A percentile compares a stretch with the other conserved stretches of the same genome.
Evolutionary conservation across 2,797 vertebrate species (phyloP).

Genomic region (Sebastes umbrosus): DNA sequence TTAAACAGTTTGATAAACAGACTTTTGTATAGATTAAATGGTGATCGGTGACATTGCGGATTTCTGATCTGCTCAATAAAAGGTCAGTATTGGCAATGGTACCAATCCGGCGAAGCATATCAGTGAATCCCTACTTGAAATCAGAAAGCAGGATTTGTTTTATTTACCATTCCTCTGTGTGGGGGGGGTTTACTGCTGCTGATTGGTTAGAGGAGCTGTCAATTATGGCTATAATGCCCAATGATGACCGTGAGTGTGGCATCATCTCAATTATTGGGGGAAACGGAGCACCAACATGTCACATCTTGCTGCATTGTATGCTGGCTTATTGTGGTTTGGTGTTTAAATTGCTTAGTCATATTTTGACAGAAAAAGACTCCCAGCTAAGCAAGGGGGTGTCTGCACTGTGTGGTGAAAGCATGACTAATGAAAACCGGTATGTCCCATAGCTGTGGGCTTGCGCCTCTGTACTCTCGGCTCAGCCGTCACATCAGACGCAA

Average conservation of each 20-base stretch:
- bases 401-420: not conserved
- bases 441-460: not conserved
- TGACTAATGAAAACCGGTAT: slow-evolving; percentile 31
- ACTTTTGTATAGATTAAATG: no score
- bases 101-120: not conserved
- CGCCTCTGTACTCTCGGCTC: not conserved
- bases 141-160: not conserved
- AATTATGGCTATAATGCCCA: not conserved
- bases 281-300: not conserved
- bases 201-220: not conserved
- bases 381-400: not conserved
- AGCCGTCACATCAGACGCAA: slow-evolving; percentile 31
- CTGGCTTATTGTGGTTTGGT: not conserved
- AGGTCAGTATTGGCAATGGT: not conserved
- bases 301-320: not conserved
- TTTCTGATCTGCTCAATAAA: not conserved
- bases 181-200: not conserved
- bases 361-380: not conserved
- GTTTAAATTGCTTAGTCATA: slow-evolving; percentile 6
- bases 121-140: not conserved
- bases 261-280: not conserved
- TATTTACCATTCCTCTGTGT: not conserved
- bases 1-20: no score
- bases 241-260: not conserved
- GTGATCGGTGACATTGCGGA: not conserved